Evolutionary conservation across 2,113 vertebrate species (phyloP).

Genomic region (Nothobranchius kuhntae): DNA sequence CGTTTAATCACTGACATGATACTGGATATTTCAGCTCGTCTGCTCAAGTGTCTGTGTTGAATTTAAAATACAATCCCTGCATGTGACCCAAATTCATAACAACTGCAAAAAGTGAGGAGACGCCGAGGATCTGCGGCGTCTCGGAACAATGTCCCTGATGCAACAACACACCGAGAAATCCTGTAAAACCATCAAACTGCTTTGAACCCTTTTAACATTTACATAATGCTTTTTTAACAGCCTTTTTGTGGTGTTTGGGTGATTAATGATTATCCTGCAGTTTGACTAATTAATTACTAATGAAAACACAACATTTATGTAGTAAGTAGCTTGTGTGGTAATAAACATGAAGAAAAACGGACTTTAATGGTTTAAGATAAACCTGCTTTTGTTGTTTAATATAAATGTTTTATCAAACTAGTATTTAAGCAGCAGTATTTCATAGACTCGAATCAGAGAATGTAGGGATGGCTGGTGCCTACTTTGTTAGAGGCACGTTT

Average conservation of each 20-base stretch:
- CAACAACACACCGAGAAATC: slow-evolving; percentile 11
- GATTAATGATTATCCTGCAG: slow-evolving; percentile 40
- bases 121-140: not conserved
- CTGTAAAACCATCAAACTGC: slow-evolving; percentile 10
- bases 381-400: not conserved
- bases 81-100: slow-evolving; percentile 20
- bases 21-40: slow-evolving; percentile 4
- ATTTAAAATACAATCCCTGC: slow-evolving; percentile 9
- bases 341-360: slow-evolving; percentile 1
- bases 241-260: slow-evolving; percentile 25
- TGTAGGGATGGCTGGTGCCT: too few species aligned
- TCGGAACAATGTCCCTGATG: slow-evolving; percentile 20
- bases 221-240: slow-evolving; percentile 31
- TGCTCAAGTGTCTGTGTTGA: not conserved
- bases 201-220: slow-evolving; percentile 27
- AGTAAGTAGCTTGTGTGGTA: slow-evolving; percentile 10
- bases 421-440: too few species aligned
- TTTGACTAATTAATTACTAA: slow-evolving; percentile 36
- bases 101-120: slow-evolving; percentile 1
- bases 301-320: slow-evolving; percentile 25
- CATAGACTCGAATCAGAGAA: too few species aligned
- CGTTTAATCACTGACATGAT: not conserved
- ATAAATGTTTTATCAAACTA: too few species aligned
- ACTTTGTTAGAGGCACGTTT: too few species aligned
- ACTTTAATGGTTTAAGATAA: not conserved